Conservation (phyloP, 2,113 vertebrate species). For the Picathartes gymnocephalus region DNA sequence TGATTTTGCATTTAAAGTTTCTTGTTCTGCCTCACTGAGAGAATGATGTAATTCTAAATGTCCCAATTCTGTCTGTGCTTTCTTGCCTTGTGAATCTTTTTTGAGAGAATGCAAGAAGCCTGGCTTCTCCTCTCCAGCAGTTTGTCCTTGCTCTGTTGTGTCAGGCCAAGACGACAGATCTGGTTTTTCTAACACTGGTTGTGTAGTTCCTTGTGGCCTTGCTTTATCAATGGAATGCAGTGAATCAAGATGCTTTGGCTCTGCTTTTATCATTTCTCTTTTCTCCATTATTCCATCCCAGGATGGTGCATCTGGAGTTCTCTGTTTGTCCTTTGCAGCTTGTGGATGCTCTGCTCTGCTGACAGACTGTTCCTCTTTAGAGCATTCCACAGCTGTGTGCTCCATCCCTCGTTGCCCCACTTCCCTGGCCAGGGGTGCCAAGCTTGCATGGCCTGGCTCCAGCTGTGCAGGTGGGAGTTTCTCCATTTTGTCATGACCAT, state of each 20-base stretch:
- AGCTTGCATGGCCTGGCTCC: background rate
- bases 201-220: background rate
- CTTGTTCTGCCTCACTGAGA: background rate
- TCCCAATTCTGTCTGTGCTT: background rate
- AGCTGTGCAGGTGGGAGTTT: background rate
- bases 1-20: background rate
- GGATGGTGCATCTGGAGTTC: background rate
- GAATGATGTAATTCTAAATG: background rate
- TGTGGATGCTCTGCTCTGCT: background rate
- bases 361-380: background rate
- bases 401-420: background rate
- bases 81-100: background rate
- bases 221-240: background rate
- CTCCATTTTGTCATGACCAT: background rate
- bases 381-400: background rate
- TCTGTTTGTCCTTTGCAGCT: background rate
- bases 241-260: background rate
- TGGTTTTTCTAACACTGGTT: background rate
- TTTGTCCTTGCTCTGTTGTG: background rate
- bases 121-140: background rate
- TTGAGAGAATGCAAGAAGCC: background rate
- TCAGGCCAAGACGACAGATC: background rate
- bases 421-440: background rate
- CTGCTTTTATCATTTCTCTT: background rate
- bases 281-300: background rate